A percentile compares a stretch with the other conserved stretches of the same genome.
Evolutionary conservation across 2,797 vertebrate species (phyloP).

Genomic region (Zonotrichia albicollis): DNA sequence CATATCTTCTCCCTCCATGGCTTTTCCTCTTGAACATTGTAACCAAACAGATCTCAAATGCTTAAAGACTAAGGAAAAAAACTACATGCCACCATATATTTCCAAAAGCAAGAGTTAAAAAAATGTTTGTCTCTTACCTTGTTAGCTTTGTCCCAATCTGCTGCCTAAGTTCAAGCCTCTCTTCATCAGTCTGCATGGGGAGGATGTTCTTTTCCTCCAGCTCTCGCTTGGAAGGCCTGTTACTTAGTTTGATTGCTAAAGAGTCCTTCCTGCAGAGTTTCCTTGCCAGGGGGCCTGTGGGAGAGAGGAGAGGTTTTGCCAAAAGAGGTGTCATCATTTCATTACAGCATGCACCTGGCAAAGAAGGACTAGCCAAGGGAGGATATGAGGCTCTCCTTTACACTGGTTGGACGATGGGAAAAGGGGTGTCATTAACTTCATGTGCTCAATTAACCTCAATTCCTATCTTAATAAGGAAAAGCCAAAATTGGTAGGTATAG

Average conservation of each 20-base stretch:
- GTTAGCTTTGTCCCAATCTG: slow-evolving; percentile 97
- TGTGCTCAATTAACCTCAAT: background rate
- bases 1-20: background rate
- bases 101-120: background rate
- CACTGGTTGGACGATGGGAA: background rate
- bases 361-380: background rate
- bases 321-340: slow-evolving; percentile 36
- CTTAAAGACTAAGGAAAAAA: background rate
- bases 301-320: slow-evolving; percentile 24
- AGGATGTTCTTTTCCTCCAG: slow-evolving; percentile 99
- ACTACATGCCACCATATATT: background rate
- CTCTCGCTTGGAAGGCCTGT: slow-evolving; percentile 94
- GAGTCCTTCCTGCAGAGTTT: slow-evolving; percentile 98
- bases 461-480: background rate
- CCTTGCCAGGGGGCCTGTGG: slow-evolving; percentile 89
- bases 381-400: background rate
- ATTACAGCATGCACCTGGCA: background rate
- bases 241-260: slow-evolving; percentile 96
- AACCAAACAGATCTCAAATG: background rate
- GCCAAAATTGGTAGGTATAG: background rate
- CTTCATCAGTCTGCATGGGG: slow-evolving; percentile 93
- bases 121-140: slow-evolving; percentile 76
- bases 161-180: slow-evolving; percentile 92
- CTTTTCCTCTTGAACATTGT: background rate
- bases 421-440: background rate